phyloP scores from a whole-genome alignment of 2,888 invertebrate species.

The Leuctra nigra region DNA sequence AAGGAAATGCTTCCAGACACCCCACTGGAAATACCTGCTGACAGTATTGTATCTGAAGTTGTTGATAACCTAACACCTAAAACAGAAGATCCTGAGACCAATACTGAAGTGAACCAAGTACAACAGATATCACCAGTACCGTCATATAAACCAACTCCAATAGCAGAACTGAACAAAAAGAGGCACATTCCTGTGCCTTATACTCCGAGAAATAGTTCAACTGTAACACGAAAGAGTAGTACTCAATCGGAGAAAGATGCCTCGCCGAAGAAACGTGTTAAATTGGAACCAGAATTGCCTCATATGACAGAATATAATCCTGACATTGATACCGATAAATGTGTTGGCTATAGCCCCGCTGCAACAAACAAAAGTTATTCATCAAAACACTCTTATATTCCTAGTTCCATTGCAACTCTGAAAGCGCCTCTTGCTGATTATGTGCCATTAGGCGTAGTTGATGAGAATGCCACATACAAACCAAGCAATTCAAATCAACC shows the following conservation, averaged over 20 bases:
- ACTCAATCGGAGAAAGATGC: neutral
- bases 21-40: conserved; percentile 32
- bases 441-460: conserved; percentile 7
- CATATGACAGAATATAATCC: conserved; percentile 6
- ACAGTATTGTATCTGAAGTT: conserved; percentile 47
- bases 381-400: conserved; percentile 10
- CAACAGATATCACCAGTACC: conserved; percentile 31
- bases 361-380: neutral
- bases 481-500: conserved; percentile 18
- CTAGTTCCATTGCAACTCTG: conserved; percentile 19
- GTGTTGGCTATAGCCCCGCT: conserved; percentile 12
- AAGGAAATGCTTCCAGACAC: conserved; percentile 24
- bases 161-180: conserved; percentile 48
- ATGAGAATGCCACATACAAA: conserved; percentile 15
- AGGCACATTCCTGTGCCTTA: conserved; percentile 37
- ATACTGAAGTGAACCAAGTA: neutral
- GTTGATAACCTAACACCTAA: conserved; percentile 43
- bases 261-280: neutral
- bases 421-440: conserved; percentile 9
- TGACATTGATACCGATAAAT: conserved; percentile 7
- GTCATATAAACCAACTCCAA: conserved; percentile 59
- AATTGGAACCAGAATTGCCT: neutral
- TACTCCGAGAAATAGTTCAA: conserved; percentile 20
- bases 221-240: conserved; percentile 5
- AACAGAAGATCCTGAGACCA: neutral